Conservation (phyloP, 1,140 invertebrate genomes). For the Ooceraea biroi region DNA sequence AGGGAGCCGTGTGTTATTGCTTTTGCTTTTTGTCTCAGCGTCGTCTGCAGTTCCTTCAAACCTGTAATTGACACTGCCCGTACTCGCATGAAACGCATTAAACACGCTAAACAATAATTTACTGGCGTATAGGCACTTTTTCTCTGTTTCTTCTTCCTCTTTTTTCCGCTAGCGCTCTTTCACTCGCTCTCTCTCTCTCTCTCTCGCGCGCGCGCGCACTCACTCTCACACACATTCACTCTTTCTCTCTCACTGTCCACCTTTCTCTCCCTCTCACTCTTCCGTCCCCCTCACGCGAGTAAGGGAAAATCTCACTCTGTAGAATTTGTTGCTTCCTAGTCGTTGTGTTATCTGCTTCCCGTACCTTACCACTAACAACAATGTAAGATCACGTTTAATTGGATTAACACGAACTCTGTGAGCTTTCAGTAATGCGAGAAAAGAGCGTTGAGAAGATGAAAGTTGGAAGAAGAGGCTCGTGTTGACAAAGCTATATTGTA, state of each 20-base stretch:
- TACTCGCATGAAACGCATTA: conserved; percentile 75
- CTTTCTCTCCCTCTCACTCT: conserved; percentile 31
- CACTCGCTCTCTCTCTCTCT: conserved; percentile 5
- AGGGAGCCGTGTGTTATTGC: conserved; percentile 43
- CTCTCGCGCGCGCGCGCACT: conserved; percentile 26
- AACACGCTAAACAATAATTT: conserved; percentile 76
- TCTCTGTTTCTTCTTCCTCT: conserved; percentile 60
- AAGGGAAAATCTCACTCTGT: conserved; percentile 33
- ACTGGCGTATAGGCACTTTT: conserved; percentile 73
- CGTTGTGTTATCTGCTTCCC: conserved; percentile 22
- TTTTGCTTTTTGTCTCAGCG: conserved; percentile 26
- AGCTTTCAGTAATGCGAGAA: conserved; percentile 41
- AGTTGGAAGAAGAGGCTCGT: conserved; percentile 22
- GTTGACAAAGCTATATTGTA: conserved; percentile 38
- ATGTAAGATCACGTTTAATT: conserved; percentile 58
- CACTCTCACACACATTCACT: conserved; percentile 37
- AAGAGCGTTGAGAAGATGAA: conserved; percentile 55
- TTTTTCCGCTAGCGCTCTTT: conserved; percentile 11
- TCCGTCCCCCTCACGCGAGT: neutral
- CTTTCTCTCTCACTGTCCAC: conserved; percentile 31
- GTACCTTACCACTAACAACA: conserved; percentile 43
- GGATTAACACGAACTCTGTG: conserved; percentile 52
- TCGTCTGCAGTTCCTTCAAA: conserved; percentile 63
- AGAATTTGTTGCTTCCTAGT: conserved; percentile 51
- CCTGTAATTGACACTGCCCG: conserved; percentile 80